These are phyloP conservation scores for Saturnia japonica DNA, from an alignment of 2,888 invertebrate species.

Conservation along the genomic window DNA sequence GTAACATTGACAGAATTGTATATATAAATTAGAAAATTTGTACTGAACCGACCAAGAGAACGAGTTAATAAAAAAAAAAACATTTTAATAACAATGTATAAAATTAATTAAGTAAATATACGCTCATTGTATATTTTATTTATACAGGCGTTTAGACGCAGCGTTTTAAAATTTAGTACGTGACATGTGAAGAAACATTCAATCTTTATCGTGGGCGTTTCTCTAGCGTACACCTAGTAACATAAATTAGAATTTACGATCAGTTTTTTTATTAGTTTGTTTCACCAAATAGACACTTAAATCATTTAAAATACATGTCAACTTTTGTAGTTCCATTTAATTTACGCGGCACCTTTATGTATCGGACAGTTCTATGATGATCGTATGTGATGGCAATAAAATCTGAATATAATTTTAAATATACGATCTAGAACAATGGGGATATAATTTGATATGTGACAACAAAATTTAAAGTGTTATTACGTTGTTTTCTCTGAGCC, in stretches of 20 bases:
- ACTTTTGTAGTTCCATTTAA: conserved; percentile 35
- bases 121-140: background rate
- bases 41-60: no score
- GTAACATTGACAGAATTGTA: no score
- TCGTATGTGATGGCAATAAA: conserved; percentile 7
- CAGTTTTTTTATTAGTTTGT: conserved; percentile 53
- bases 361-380: conserved; percentile 3
- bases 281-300: conserved; percentile 55
- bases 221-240: conserved; percentile 51
- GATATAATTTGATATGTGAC: conserved; percentile 36
- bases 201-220: conserved; percentile 55
- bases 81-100: no score
- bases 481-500: background rate
- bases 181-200: conserved; percentile 25
- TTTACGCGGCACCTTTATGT: conserved; percentile 22
- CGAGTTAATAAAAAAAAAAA: no score
- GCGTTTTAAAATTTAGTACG: conserved; percentile 32
- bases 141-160: background rate
- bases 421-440: conserved; percentile 36
- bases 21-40: no score
- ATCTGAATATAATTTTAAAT: conserved; percentile 28
- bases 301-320: conserved; percentile 45
- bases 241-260: conserved; percentile 65
- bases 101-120: no score
- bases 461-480: conserved; percentile 14